These are phyloP conservation scores for Dendrocincla fuliginosa DNA, from an alignment of 2,797 vertebrate species.

Conservation along the genomic window DNA sequence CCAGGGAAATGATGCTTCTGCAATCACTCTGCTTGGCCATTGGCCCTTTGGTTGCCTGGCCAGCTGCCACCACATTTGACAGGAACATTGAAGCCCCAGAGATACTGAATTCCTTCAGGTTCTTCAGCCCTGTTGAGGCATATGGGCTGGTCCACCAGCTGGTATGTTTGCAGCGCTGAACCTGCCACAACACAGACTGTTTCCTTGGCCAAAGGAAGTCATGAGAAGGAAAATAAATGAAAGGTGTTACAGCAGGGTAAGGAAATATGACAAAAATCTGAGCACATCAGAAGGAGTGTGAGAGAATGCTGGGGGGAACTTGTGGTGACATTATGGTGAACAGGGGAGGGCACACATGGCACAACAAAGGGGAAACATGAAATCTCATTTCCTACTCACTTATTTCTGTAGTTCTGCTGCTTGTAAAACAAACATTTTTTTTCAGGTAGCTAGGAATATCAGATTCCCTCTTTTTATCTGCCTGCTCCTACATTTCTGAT, in stretches of 20 bases:
- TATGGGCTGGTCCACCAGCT: not conserved
- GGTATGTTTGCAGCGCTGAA: not conserved
- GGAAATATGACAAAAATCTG: not conserved
- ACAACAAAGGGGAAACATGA: not conserved
- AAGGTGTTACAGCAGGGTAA: not conserved
- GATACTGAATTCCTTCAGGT: not conserved
- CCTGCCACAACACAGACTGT: not conserved
- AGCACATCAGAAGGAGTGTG: not conserved
- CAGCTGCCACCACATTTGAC: not conserved
- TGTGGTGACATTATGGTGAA: not conserved
- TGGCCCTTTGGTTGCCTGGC: not conserved
- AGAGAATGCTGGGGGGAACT: not conserved
- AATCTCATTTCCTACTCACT: not conserved
- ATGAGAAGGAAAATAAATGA: not conserved
- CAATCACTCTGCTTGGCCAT: not conserved
- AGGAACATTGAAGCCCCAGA: not conserved
- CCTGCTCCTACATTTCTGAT: not conserved
- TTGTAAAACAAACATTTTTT: not conserved
- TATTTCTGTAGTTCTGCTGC: constrained; percentile 9
- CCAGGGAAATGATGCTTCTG: not conserved
- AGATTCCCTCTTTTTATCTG: constrained; percentile 7
- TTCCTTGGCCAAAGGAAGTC: not conserved
- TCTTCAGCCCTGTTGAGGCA: not conserved
- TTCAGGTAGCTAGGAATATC: not conserved
- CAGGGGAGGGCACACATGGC: not conserved